Base-by-base conservation (phyloP, 2,113 vertebrate species). In the Capreolus pygargus region DNA sequence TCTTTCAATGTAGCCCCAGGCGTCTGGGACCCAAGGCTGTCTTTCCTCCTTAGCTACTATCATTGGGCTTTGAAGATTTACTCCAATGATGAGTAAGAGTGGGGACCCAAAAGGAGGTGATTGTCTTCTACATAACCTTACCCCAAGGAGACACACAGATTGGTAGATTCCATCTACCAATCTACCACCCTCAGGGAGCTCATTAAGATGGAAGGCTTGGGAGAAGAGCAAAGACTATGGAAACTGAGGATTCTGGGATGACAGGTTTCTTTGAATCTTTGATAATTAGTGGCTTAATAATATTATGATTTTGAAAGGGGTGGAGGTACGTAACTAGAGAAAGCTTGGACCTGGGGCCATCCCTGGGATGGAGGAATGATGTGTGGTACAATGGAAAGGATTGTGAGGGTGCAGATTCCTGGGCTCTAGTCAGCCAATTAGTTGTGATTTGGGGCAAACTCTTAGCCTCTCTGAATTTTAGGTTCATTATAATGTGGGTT, bases 191-290 rank as follows among this genome's bases (percentile, higher is more conserved):
- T 52, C 2, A 60, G 97, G 86, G 92, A 96, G 25, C 94, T 98
- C 82, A 91, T 98, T 98, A 97, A 92, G 74, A 83, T 86, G 28
- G 30, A 30, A 83, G 50, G 5, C 11, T 90, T 96, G 95, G 85
- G 84, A 91, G 76, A 94, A 86, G 50, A 87, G 28, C 7, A 67
- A 83, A 87, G 76, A 55, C 11, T 17, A 21, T 45, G 33, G 61
- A 85, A 70, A 43, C 17, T 94, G 7, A 79, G 85, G 74, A 70
- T 96, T 96, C 55, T 57, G 55, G 25, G 43, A 23, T 85, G 76
- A 88, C 47, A 81, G 17, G 7, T 91, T 97, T 95, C 79, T 93
- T 61, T 15, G 14, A 52, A 55, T 81, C 30, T 93, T 39, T 64
- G 67, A 45, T 87, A 93, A 96, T 97, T 96, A 96, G 76, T 84